A percentile compares a stretch with the other conserved stretches of the same genome.
Conservation (phyloP, 2,888 invertebrate genomes). For the Podotricha telesiphe region DNA sequence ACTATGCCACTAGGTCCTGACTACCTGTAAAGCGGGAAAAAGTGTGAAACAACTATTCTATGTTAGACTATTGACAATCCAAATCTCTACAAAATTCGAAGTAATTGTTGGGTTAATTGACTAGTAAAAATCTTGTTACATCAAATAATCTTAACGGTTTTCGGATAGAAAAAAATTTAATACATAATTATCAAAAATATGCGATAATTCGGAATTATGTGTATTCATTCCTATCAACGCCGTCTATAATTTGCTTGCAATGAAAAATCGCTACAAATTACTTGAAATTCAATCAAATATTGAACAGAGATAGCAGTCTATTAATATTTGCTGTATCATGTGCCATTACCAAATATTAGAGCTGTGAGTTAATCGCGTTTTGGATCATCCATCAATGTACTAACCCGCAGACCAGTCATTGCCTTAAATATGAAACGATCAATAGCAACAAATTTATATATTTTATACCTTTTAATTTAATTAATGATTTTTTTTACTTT, state of each 20-base stretch:
- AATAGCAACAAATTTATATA: conserved; percentile 39
- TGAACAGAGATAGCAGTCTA: conserved; percentile 34
- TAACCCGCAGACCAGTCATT: conserved; percentile 56
- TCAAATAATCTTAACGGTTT: too few relatives aligned
- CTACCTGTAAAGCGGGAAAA: too few relatives aligned
- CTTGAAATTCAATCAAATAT: conserved; percentile 17
- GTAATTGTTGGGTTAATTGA: too few relatives aligned
- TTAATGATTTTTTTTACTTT: too few relatives aligned
- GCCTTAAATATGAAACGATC: conserved; percentile 36
- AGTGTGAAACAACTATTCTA: too few relatives aligned
- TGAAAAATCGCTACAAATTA: neutral
- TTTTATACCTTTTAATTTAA: conserved; percentile 18
- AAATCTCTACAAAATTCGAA: too few relatives aligned
- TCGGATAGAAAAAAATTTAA: too few relatives aligned
- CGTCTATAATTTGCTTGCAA: neutral
- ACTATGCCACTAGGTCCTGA: too few relatives aligned
- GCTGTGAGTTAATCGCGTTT: conserved; percentile 54
- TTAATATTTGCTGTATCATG: conserved; percentile 61
- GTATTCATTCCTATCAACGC: neutral
- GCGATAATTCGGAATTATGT: too few relatives aligned
- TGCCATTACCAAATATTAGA: conserved; percentile 63
- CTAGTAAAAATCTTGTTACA: too few relatives aligned
- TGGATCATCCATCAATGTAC: conserved; percentile 61
- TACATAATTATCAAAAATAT: too few relatives aligned
- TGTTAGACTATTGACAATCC: too few relatives aligned